phyloP scores from a whole-genome alignment of 2,888 invertebrate genomes.

The Cataglyphis altisquamis region DNA sequence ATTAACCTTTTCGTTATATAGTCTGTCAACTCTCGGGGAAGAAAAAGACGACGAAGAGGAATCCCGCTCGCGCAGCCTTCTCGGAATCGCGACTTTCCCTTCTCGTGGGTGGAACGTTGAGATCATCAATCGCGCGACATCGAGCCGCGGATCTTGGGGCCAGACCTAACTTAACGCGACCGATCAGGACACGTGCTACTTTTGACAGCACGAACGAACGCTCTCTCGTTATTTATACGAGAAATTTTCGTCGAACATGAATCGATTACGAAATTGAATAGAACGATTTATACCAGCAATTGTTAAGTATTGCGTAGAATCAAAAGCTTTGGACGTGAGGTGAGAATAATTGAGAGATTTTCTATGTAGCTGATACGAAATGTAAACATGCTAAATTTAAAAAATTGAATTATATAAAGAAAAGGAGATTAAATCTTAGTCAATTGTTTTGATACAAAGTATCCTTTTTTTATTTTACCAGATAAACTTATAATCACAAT shows the following conservation, averaged over 20 bases:
- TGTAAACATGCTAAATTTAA: background rate
- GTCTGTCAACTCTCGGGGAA: slow-evolving; percentile 61
- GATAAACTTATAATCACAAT: background rate
- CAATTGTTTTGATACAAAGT: background rate
- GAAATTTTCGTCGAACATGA: slow-evolving; percentile 2
- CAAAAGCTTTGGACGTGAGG: background rate
- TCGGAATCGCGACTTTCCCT: slow-evolving; percentile 72
- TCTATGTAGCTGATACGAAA: background rate
- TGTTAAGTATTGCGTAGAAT: background rate
- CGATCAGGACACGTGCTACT: slow-evolving; percentile 68
- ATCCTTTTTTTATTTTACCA: background rate
- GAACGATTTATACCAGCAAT: background rate
- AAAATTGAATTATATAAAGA: background rate
- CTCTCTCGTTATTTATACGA: background rate
- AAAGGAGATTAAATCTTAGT: background rate
- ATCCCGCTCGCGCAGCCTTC: slow-evolving; percentile 35
- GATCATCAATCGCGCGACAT: slow-evolving; percentile 63
- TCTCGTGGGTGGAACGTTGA: slow-evolving; percentile 75
- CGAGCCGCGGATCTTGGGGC: slow-evolving; percentile 25
- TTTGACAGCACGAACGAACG: slow-evolving; percentile 33
- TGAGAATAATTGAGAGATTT: background rate
- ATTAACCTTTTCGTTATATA: slow-evolving; percentile 73
- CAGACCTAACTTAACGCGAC: slow-evolving; percentile 44
- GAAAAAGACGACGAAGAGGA: slow-evolving; percentile 45
- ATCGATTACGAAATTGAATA: background rate